Evolutionary conservation across 2,797 vertebrate genomes (phyloP).

Genomic region (Rachycentron canadum): DNA sequence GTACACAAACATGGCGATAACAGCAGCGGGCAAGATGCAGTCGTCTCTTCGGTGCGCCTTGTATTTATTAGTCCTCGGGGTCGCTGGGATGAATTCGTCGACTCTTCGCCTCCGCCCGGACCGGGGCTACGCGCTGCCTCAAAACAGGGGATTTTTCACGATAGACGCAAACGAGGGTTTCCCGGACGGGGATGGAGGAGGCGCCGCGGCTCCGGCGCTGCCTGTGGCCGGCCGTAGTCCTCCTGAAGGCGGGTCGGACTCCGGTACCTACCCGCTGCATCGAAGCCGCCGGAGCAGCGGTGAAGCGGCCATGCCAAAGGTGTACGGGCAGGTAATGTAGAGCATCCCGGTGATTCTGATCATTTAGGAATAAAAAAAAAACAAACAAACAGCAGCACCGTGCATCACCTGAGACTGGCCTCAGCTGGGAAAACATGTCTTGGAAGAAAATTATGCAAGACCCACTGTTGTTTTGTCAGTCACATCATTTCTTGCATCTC

Average conservation of each 20-base stretch:
- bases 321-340: conserved; percentile 92
- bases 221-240: conserved; percentile 67
- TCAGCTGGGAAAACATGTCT: conserved; percentile 15
- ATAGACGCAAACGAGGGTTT: conserved; percentile 72
- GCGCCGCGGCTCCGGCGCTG: conserved; percentile 66
- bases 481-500: conserved; percentile 36
- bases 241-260: conserved; percentile 64
- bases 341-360: not conserved
- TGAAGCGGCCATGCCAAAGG: conserved; percentile 87
- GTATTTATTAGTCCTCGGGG: conserved; percentile 70
- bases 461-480: conserved; percentile 37
- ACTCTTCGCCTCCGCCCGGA: conserved; percentile 75
- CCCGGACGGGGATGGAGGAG: conserved; percentile 64
- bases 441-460: conserved; percentile 48
- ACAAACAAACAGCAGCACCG: not conserved
- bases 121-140: conserved; percentile 75
- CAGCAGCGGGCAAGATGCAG: conserved; percentile 78
- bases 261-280: conserved; percentile 61
- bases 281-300: conserved; percentile 85
- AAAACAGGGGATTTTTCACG: conserved; percentile 83
- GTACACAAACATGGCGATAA: conserved; percentile 89
- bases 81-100: conserved; percentile 63
- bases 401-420: conserved; percentile 46
- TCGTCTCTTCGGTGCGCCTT: conserved; percentile 63
- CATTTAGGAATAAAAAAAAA: not conserved